Base-by-base conservation (phyloP, 2,888 invertebrate genomes). In the Tineola bisselliella region DNA sequence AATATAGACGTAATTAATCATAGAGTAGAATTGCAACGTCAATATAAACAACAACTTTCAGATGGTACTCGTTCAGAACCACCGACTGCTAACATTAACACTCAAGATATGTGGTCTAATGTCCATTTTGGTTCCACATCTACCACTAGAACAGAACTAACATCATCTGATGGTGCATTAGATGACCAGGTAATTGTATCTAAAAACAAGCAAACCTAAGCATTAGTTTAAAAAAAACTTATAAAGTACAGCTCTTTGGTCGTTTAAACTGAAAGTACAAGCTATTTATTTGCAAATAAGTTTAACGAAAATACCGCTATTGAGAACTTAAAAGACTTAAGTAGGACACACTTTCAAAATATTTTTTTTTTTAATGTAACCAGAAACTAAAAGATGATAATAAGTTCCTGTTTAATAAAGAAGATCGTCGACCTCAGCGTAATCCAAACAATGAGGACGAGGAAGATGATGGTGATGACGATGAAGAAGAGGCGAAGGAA, bases 1-100 rank as follows among this genome's bases (percentile, higher is more conserved):
- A 25, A 25, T 25, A 6, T 25, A 6, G 25, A 25, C 2, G 6
- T 25, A 13, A 44, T 44, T 44, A 13, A 13, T 44, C 13, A 25
- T 25, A 25, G 25, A 25, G 2, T 25, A 25, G 25, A 25, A 25
- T 25, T 25, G 25, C 25, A 25, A 25, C 8, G 5, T 43, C 13
- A 30, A 4, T 12, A 43, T 8, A 43, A 8, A 43, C 2, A 10
- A 13, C 4, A 15, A 38, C 25, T 69, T 69, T 0, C 71, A 86
- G 86, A 86, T 66, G 86, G 83, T 0, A 79, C 76, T 0, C 77
- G 70, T 54, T 87, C 87, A 0, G 87, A 87, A 64, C 86, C 87
- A 0, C 84, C 81, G 0, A 86, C 86, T 3, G 86, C 86, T 0
- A 72, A 69, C 56, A 65, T 74, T 54, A 71, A 72, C 0, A 70